These are phyloP conservation scores for Poecile atricapillus DNA, from an alignment of 2,113 vertebrate genomes.

Conservation along the genomic window DNA sequence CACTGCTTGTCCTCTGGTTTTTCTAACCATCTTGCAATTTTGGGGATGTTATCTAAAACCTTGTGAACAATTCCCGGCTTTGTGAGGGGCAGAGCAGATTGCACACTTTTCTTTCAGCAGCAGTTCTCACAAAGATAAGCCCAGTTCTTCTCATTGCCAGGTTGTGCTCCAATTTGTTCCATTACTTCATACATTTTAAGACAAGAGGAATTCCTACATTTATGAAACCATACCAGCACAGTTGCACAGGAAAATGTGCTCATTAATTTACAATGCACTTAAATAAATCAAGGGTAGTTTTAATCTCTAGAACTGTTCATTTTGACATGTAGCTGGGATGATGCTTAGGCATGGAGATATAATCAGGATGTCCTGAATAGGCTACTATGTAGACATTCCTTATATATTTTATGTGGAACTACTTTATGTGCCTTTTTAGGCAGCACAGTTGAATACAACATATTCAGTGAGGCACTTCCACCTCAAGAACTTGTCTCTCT, in stretches of 20 bases:
- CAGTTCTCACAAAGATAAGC: not conserved
- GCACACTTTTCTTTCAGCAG: not conserved
- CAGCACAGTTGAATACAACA: not conserved
- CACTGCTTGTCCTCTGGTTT: not conserved
- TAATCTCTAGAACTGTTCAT: not conserved
- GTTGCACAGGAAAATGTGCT: fast-evolving
- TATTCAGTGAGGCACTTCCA: not conserved
- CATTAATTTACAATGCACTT: not conserved
- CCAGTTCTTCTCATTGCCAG: not conserved
- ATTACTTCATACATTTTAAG: not conserved
- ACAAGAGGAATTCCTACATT: not conserved
- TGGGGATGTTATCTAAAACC: conserved; percentile 8
- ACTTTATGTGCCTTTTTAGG: not conserved
- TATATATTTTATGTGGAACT: not conserved
- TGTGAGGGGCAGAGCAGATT: not conserved
- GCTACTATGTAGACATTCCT: not conserved
- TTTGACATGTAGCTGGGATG: not conserved
- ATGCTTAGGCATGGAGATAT: not conserved
- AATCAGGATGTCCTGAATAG: fast-evolving
- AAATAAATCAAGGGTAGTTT: not conserved
- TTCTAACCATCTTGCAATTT: not conserved
- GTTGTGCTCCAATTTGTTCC: not conserved
- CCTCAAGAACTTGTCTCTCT: not conserved
- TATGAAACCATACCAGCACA: not conserved
- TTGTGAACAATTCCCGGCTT: not conserved